Conservation (phyloP, 37 sponge, comb jelly and placozoan genomes). For the Aplysina aerophoba region DNA sequence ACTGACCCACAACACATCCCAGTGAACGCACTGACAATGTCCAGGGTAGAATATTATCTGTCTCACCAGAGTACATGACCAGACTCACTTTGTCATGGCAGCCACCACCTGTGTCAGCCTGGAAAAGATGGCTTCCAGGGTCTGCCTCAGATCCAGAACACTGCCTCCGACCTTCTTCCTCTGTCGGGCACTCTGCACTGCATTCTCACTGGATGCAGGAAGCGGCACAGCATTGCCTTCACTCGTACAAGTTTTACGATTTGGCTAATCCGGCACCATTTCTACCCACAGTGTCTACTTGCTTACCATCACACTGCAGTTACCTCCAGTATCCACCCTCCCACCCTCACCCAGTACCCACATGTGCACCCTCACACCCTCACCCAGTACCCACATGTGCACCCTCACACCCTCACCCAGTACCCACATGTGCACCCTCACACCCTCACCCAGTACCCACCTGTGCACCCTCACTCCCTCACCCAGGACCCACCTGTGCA, state of each 20-base stretch:
- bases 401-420: too few relatives aligned
- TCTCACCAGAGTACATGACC: neutral
- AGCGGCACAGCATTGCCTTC: neutral
- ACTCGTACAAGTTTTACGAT: too few relatives aligned
- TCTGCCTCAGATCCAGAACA: neutral
- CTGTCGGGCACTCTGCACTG: neutral
- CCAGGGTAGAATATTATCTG: neutral
- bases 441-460: too few relatives aligned
- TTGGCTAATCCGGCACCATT: too few relatives aligned
- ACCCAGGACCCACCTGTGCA: too few relatives aligned
- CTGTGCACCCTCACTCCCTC: too few relatives aligned
- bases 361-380: neutral
- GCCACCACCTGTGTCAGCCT: neutral
- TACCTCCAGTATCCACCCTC: neutral
- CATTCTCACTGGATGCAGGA: neutral
- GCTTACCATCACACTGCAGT: too few relatives aligned
- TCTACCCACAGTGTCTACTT: too few relatives aligned
- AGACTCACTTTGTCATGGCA: constrained; percentile 1
- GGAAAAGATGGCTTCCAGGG: neutral
- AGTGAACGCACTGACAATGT: neutral
- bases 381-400: too few relatives aligned
- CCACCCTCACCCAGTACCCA: too few relatives aligned
- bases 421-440: too few relatives aligned
- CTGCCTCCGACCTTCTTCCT: neutral
- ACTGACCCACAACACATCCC: too few relatives aligned